Evolutionary conservation across 2,888 invertebrate species (phyloP).

Genomic region (Chirona hameri): DNA sequence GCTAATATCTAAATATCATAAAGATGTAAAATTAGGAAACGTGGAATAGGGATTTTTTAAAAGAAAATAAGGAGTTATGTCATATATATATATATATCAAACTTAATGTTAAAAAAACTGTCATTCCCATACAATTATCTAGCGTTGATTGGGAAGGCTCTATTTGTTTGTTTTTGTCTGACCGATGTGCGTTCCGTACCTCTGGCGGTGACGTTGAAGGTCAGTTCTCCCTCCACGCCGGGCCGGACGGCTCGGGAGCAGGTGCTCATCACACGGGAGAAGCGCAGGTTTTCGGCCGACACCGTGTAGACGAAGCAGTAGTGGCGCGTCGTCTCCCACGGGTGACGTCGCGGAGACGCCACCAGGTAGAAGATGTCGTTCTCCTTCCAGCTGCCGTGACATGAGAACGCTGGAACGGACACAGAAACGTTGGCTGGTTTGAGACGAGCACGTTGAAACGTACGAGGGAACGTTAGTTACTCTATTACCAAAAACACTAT

Average conservation of each 20-base stretch:
- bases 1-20: too few relatives aligned
- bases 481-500: too few relatives aligned
- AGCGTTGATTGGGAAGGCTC: too few relatives aligned
- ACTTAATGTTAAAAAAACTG: too few relatives aligned
- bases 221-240: not conserved
- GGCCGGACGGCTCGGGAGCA: not conserved
- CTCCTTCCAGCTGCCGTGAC: conserved; percentile 41
- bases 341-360: conserved; percentile 38
- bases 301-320: conserved; percentile 22
- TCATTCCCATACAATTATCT: too few relatives aligned
- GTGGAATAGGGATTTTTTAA: too few relatives aligned
- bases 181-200: not conserved
- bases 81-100: too few relatives aligned
- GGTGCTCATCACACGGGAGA: not conserved
- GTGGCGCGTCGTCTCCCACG: conserved; percentile 29
- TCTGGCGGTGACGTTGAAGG: conserved; percentile 10
- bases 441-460: too few relatives aligned
- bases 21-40: too few relatives aligned
- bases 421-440: not conserved
- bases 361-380: conserved; percentile 42
- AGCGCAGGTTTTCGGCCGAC: not conserved
- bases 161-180: too few relatives aligned
- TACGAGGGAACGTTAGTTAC: too few relatives aligned
- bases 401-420: conserved; percentile 38
- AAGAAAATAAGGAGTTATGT: too few relatives aligned